Evolutionary conservation across 2,797 vertebrate genomes (phyloP), one percentile per base, ranked within the genome.

Genomic region (Aotus griseimembra): DNA sequence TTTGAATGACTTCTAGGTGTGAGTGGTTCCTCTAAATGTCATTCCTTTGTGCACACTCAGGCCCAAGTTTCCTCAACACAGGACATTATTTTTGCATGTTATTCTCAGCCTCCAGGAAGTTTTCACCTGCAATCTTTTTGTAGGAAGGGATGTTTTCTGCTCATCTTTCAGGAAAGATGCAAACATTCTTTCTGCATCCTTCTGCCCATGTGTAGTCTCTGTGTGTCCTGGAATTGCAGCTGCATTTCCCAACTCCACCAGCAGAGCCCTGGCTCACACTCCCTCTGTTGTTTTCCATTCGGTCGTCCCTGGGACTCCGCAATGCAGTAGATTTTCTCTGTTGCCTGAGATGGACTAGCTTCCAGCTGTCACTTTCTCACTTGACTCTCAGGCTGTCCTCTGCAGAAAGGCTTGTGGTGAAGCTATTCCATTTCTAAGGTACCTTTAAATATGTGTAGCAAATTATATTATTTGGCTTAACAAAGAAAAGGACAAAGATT

Each of bases 251-350:
- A 0, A 0, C 36, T 58, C 48, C 0, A 5, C 72, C 28, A 28
- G 88, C 90, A 96, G 61, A 90, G 87, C 61, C 28, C 83, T 11
- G 70, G 84, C 70, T 83, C 39, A 9, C 67, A 4, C 86, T 91
- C 89, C 95, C 90, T 88, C 94, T 98, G 91, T 61, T 96, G 95
- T 98, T 98, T 98, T 94, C 96, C 94, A 95, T 11, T 19, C 89
- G 41, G 81, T 64, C 30, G 41, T 72, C 97, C 57, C 96, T 95
- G 26, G 58, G 93, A 89, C 97, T 97, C 98, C 98, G 98, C 98
- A 98, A 95, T 98, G 98, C 98, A 98, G 98, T 57, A 96, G 82
- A 88, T 98, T 13, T 36, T 97, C 98, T 96, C 91, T 96, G 87
- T 92, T 86, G 52, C 70, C 87, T 91, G 86, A 85, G 96, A 97